Evolutionary conservation across 2,113 vertebrate genomes (phyloP).

Genomic region (Colossoma macropomum): DNA sequence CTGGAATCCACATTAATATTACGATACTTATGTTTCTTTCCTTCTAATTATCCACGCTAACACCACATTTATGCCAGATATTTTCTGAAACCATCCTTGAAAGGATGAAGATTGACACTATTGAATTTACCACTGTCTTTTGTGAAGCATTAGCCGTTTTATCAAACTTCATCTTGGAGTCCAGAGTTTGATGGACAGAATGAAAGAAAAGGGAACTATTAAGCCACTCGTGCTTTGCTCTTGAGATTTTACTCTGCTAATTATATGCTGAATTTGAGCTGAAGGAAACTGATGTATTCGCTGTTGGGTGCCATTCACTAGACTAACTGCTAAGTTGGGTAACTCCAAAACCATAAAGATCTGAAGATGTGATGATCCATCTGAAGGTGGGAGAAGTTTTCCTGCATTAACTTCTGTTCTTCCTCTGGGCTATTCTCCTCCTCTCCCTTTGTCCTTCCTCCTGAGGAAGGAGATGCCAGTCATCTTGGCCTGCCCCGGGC

Average conservation of each 20-base stretch:
- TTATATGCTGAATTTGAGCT: constrained; percentile 5
- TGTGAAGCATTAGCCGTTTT: not conserved
- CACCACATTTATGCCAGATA: not conserved
- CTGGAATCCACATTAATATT: constrained; percentile 12
- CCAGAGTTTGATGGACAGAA: not conserved
- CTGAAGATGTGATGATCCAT: not conserved
- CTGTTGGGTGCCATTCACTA: not conserved
- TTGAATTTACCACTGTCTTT: constrained; percentile 18
- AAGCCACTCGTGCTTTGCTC: not conserved
- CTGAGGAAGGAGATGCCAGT: not conserved
- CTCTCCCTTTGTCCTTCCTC: constrained; percentile 7
- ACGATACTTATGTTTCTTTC: not conserved
- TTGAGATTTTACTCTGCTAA: not conserved
- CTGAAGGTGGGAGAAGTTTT: not conserved
- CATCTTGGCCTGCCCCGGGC: not conserved
- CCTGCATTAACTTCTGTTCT: constrained; percentile 3
- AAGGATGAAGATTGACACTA: not conserved
- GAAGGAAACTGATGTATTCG: not conserved
- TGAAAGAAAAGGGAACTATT: constrained; percentile 7
- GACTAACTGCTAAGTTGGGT: not conserved
- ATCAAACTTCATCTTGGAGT: not conserved
- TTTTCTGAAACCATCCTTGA: not conserved
- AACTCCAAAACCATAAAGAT: not conserved
- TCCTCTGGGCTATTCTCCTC: constrained; percentile 4
- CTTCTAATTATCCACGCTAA: not conserved